phyloP scores from a whole-genome alignment of 2,113 vertebrate species.

The Pluvianellus socialis region DNA sequence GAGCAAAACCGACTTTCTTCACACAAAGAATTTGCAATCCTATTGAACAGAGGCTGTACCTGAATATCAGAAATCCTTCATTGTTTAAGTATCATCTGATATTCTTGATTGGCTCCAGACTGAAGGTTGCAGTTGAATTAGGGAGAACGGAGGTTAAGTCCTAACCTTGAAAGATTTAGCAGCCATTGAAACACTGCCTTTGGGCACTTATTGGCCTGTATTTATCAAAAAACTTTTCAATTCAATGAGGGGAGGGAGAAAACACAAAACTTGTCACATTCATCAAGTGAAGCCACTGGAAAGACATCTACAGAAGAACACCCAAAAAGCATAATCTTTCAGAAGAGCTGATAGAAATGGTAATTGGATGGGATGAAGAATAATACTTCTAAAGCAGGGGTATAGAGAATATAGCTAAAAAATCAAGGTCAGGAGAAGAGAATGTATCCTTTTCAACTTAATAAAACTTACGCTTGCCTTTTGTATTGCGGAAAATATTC shows the following conservation, averaged over 20 bases:
- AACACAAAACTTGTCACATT: slow-evolving; percentile 99
- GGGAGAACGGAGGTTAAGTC: slow-evolving; percentile 98
- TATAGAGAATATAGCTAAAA: slow-evolving; percentile 74
- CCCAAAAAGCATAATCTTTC: slow-evolving; percentile 99
- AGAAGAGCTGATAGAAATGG: slow-evolving; percentile 95
- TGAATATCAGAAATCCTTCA: slow-evolving; percentile 99
- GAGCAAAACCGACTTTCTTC: slow-evolving; percentile 95
- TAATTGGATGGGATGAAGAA: slow-evolving; percentile 90
- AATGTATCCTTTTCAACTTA: slow-evolving; percentile 73
- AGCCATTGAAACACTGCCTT: slow-evolving; percentile 95
- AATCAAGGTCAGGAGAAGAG: slow-evolving; percentile 79
- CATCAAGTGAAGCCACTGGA: slow-evolving; percentile 99
- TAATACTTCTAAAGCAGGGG: slow-evolving; percentile 88
- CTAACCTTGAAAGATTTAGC: slow-evolving; percentile 99
- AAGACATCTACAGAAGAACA: slow-evolving; percentile 96
- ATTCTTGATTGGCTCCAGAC: slow-evolving; percentile 98
- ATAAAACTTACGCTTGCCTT: slow-evolving; percentile 76
- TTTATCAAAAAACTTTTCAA: slow-evolving; percentile 92
- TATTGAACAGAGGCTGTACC: slow-evolving; percentile 96
- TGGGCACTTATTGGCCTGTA: slow-evolving; percentile 93
- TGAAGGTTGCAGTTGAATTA: slow-evolving; percentile 98
- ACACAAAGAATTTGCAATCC: slow-evolving; percentile 99
- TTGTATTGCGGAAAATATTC: slow-evolving; percentile 62
- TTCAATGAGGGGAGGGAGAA: slow-evolving; percentile 93
- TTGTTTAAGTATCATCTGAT: slow-evolving; percentile 99